A percentile compares a stretch with the other conserved stretches of the same genome.
phyloP scores from a whole-genome alignment of 2,797 vertebrate species.

The Cyprinodon diabolis region DNA sequence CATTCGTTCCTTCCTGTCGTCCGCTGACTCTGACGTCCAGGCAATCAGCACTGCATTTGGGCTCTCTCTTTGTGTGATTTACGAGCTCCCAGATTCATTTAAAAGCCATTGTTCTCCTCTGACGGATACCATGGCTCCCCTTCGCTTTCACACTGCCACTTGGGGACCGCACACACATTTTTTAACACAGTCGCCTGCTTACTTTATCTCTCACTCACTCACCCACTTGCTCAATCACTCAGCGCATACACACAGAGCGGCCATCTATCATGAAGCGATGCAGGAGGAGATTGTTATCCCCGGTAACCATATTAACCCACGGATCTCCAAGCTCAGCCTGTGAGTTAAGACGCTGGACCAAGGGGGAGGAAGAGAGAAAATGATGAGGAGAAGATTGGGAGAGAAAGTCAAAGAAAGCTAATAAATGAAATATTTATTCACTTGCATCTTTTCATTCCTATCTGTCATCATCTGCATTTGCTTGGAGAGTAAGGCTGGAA shows the following conservation, averaged over 20 bases:
- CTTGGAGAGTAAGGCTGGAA: slow-evolving; percentile 22
- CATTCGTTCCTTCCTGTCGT: slow-evolving; percentile 76
- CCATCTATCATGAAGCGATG: slow-evolving; percentile 78
- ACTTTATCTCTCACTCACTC: slow-evolving; percentile 78
- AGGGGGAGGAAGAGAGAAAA: slow-evolving; percentile 23
- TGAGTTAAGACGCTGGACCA: slow-evolving; percentile 65
- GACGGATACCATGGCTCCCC: slow-evolving; percentile 74
- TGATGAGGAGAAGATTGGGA: slow-evolving; percentile 44
- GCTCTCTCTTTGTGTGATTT: slow-evolving; percentile 82
- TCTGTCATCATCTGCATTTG: slow-evolving; percentile 38
- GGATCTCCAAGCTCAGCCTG: slow-evolving; percentile 70
- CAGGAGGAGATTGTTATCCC: slow-evolving; percentile 80
- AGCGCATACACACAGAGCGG: slow-evolving; percentile 65
- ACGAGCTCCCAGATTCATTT: slow-evolving; percentile 84
- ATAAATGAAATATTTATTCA: slow-evolving; percentile 51
- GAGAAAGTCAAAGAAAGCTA: slow-evolving; percentile 53
- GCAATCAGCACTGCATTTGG: slow-evolving; percentile 80
- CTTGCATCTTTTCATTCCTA: slow-evolving; percentile 49
- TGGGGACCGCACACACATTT: slow-evolving; percentile 47
- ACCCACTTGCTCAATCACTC: slow-evolving; percentile 75
- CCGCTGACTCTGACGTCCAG: slow-evolving; percentile 76
- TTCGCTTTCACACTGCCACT: slow-evolving; percentile 67
- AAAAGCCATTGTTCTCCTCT: slow-evolving; percentile 85
- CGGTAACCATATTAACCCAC: slow-evolving; percentile 80
- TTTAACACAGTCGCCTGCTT: slow-evolving; percentile 66